Base-by-base conservation (phyloP, 30 jellyfish, hydroid and myxozoan species). In the Pseudorhiza aurosa region DNA sequence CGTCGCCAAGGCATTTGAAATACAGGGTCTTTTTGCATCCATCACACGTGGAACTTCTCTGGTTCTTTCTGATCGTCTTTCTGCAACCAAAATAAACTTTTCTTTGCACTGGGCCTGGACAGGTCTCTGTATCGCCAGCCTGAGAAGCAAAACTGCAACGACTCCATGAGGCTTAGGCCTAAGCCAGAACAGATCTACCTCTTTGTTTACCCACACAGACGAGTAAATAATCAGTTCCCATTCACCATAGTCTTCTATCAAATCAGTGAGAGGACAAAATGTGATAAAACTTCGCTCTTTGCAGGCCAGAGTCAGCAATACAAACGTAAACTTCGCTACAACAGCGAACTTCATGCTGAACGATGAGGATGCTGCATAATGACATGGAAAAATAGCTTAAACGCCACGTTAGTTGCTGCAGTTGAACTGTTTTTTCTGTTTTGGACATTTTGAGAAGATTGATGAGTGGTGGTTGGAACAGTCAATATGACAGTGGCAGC, bases 11-110 rank as follows among this genome's bases (percentile, higher is more conserved):
- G 74, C 74, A 59, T 59, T 59, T 59, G 74, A 59, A 59, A 59
- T 59, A 47, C 74, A 59, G 74, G 74, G 50, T 59, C 55, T 59
- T 59, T 59, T 59, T 59, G 74, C 74, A 59, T 59, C 74, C 74
- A 25, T 59, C 74, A 59, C 74, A 59, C 17, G 74, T 76, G 19
- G 59, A 39, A 39, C 50, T 39, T 39, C 50, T 39, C 50, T 39
- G 50, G 50, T 39, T 39, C 50, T 39, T 39, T 39, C 50, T 39
- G 50, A 39, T 39, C 50, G 50, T 39, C 50, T 39, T 39, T 39
- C 12, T 39, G 50, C 50, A 39, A 39, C 50, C 50, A 39, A 39
- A 39, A 39, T 12, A 39, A 39, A 39, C 50, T 39, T 39, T 39
- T 39, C 50, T 39, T 39, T 39, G 50, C 50, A 39, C 50, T 39